A percentile compares a stretch with the other conserved stretches of the same genome.
Conservation (phyloP, 2,888 invertebrate species). For the Hoplodrina ambigua region DNA sequence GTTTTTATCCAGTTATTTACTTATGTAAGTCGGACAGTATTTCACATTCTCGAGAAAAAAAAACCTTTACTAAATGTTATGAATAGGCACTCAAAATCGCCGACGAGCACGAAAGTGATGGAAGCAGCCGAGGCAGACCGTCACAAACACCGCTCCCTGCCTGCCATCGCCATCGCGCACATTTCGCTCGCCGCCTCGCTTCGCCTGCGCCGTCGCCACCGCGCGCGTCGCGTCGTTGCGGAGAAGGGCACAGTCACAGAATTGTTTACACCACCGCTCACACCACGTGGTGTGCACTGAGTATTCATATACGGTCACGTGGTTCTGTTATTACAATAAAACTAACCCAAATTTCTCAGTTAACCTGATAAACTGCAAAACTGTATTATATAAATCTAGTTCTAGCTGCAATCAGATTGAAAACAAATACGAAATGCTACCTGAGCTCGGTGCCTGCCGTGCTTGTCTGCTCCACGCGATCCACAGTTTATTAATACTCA, state of each 20-base stretch:
- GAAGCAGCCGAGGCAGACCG: slow-evolving; percentile 39
- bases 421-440: slow-evolving; percentile 85
- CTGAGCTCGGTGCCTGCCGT: slow-evolving; percentile 88
- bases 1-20: too few species aligned
- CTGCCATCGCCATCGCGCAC: slow-evolving; percentile 44
- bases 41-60: too few species aligned
- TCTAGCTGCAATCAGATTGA: slow-evolving; percentile 80
- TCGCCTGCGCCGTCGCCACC: slow-evolving; percentile 50
- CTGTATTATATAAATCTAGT: slow-evolving; percentile 68
- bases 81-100: slow-evolving; percentile 29
- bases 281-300: slow-evolving; percentile 85
- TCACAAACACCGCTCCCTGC: slow-evolving; percentile 26
- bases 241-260: slow-evolving; percentile 73
- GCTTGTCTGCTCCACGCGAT: slow-evolving; percentile 78
- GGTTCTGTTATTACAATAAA: slow-evolving; percentile 74
- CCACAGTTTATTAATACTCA: slow-evolving; percentile 73
- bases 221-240: slow-evolving; percentile 63
- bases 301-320: slow-evolving; percentile 81
- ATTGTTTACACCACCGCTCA: slow-evolving; percentile 83
- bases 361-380: slow-evolving; percentile 65
- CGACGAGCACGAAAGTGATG: slow-evolving; percentile 36
- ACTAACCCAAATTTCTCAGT: slow-evolving; percentile 71
- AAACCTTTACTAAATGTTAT: background rate
- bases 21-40: too few species aligned
- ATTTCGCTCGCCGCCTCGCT: slow-evolving; percentile 49